These are phyloP conservation scores for cattle (Bos taurus) DNA, from an alignment of 2,113 vertebrate genomes.

Conservation along the genomic window DNA sequence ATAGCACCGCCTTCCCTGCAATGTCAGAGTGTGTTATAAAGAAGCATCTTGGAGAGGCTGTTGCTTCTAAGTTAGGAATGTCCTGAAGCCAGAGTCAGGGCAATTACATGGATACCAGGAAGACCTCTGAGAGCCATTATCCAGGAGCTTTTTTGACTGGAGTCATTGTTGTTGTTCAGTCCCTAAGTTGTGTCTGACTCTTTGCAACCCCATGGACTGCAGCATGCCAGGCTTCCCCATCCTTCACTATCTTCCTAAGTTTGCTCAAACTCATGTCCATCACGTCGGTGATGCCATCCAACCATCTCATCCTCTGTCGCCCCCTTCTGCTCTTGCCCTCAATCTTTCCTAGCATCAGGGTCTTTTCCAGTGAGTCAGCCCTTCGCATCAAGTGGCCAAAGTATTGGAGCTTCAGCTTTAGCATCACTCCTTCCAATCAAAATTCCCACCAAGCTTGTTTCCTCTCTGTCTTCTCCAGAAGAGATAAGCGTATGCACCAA, in stretches of 20 bases:
- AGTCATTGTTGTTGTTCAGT: background rate
- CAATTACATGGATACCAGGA: slow-evolving; percentile 87
- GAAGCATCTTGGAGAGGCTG: slow-evolving; percentile 48
- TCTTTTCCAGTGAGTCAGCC: background rate
- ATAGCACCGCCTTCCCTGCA: background rate
- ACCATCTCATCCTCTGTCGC: background rate
- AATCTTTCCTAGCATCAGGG: background rate
- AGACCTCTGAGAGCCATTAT: slow-evolving; percentile 88
- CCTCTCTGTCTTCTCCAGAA: background rate
- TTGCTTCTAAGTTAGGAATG: slow-evolving; percentile 70
- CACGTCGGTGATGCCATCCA: background rate
- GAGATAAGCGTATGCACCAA: background rate
- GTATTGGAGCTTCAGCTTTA: background rate
- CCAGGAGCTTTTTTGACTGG: slow-evolving; percentile 88
- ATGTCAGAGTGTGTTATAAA: slow-evolving; percentile 7
- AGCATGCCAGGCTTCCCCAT: background rate
- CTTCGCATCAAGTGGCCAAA: background rate
- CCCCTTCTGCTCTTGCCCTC: background rate
- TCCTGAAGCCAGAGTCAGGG: slow-evolving; percentile 87
- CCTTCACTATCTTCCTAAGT: background rate
- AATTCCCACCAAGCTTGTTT: background rate
- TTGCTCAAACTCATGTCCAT: background rate
- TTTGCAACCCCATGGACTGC: background rate
- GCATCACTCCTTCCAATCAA: background rate
- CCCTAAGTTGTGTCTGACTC: background rate